Conservation (phyloP, 2,888 invertebrate genomes). For the Drosophila rellima region DNA sequence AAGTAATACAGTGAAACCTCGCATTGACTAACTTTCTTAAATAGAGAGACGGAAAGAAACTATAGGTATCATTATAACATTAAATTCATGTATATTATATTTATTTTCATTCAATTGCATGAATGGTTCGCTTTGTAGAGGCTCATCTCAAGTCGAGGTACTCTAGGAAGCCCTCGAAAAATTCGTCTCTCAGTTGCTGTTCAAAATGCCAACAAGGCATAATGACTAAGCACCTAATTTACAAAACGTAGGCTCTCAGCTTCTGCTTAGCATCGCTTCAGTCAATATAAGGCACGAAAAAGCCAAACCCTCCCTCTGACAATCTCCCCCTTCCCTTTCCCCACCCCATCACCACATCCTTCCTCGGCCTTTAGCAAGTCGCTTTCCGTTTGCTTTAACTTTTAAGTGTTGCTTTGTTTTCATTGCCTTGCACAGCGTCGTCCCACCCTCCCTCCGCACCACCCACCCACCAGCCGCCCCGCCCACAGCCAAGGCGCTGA, state of each 20-base stretch:
- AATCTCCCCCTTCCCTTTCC: background rate
- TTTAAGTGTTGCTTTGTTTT: slow-evolving; percentile 79
- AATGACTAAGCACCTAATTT: slow-evolving; percentile 64
- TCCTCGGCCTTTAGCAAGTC: slow-evolving; percentile 27
- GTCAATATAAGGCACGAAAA: slow-evolving; percentile 47
- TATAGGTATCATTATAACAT: background rate
- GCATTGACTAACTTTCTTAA: background rate
- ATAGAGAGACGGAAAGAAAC: background rate
- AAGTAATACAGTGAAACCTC: slow-evolving; percentile 33
- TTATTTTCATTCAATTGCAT: background rate
- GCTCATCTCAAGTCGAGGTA: slow-evolving; percentile 5
- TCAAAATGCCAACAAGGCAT: slow-evolving; percentile 51
- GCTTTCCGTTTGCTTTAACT: slow-evolving; percentile 68
- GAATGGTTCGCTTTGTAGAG: background rate
- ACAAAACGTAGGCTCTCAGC: slow-evolving; percentile 35
- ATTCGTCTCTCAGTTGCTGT: slow-evolving; percentile 12
- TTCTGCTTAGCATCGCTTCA: slow-evolving; percentile 31
- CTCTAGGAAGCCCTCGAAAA: background rate
- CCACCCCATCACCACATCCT: slow-evolving; percentile 5
- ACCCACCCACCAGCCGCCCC: background rate
- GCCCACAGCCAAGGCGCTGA: slow-evolving; percentile 27
- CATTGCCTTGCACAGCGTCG: slow-evolving; percentile 21
- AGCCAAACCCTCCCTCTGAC: slow-evolving; percentile 5
- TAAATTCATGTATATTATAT: background rate
- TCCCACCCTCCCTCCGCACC: background rate